phyloP scores from a whole-genome alignment of 2,888 invertebrate species.

The Brenthis hecate region DNA sequence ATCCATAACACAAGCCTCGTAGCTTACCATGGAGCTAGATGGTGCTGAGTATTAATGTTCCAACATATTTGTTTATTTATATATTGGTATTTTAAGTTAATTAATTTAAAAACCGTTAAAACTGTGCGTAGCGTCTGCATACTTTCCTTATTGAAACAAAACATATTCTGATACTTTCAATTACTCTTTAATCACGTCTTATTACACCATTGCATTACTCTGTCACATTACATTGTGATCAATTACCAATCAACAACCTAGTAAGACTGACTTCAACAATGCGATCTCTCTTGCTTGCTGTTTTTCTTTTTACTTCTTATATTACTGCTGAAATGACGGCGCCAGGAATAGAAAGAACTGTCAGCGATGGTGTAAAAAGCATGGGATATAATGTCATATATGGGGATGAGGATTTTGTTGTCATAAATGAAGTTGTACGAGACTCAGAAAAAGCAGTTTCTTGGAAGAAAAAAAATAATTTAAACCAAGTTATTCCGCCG shows the following conservation, averaged over 20 bases:
- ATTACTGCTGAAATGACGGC: conserved; percentile 47
- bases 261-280: conserved; percentile 43
- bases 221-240: conserved; percentile 40
- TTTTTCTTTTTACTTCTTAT: conserved; percentile 17
- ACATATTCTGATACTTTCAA: conserved; percentile 52
- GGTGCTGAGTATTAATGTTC: no score
- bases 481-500: conserved; percentile 55
- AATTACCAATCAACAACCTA: conserved; percentile 28
- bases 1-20: no score
- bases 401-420: conserved; percentile 62
- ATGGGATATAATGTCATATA: conserved; percentile 60
- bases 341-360: conserved; percentile 52
- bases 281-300: conserved; percentile 45
- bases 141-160: conserved; percentile 13
- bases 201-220: conserved; percentile 53
- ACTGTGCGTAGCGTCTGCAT: neutral
- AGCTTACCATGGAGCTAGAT: no score
- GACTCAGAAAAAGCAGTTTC: conserved; percentile 54
- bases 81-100: no score
- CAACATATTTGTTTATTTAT: no score
- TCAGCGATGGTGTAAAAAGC: conserved; percentile 58
- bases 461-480: conserved; percentile 50
- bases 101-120: neutral
- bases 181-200: conserved; percentile 54
- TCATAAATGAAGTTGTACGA: conserved; percentile 61